phyloP scores from a whole-genome alignment of 2,888 invertebrate genomes.

The Tanytarsus gracilentus region DNA sequence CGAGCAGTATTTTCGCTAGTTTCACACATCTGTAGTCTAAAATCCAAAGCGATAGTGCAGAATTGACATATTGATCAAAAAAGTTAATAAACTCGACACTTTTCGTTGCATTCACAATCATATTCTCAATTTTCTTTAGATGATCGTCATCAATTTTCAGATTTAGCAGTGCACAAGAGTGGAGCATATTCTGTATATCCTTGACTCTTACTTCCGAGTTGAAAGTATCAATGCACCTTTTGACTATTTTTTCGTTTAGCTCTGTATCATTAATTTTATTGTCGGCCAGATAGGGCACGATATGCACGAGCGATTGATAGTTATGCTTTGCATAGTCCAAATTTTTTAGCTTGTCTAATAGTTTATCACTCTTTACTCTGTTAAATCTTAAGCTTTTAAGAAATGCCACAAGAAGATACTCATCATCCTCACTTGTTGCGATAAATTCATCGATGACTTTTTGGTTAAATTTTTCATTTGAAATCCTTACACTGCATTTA shows the following conservation, averaged over 20 bases:
- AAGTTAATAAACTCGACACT: background rate
- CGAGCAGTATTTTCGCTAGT: background rate
- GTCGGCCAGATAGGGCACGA: conserved; percentile 9
- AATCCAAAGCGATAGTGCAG: conserved; percentile 12
- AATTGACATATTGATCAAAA: conserved; percentile 11
- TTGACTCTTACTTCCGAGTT: background rate
- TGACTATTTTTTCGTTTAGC: background rate
- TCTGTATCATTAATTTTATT: background rate
- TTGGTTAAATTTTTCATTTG: background rate
- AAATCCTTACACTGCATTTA: background rate
- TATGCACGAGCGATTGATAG: background rate
- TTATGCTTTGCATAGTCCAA: background rate
- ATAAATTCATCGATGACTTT: background rate
- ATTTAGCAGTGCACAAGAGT: conserved; percentile 14
- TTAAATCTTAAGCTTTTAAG: conserved; percentile 9
- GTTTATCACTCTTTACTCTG: background rate
- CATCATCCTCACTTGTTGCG: background rate
- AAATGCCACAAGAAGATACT: background rate
- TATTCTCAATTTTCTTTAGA: background rate
- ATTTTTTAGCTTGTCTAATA: background rate
- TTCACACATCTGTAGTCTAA: background rate
- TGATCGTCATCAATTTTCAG: background rate
- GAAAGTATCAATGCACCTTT: background rate
- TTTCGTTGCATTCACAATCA: background rate
- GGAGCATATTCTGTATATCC: conserved; percentile 15